A percentile compares a stretch with the other conserved stretches of the same genome.
Conservation (phyloP, 2,888 invertebrate genomes). For the Tenthredo distinguenda region DNA sequence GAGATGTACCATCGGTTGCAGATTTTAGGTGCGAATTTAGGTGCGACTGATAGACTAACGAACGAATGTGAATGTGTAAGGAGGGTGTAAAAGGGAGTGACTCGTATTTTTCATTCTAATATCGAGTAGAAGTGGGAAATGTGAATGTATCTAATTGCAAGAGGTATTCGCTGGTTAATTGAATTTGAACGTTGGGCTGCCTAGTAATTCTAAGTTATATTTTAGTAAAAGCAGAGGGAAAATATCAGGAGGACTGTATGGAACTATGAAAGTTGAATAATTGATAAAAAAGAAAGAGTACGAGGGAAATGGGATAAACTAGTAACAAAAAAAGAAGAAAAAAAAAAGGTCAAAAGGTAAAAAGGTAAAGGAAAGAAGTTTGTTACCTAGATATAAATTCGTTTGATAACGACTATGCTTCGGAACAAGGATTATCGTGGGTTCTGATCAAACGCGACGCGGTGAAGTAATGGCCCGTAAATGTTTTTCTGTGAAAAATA, state of each 20-base stretch:
- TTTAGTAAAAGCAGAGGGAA: no score
- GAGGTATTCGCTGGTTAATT: background rate
- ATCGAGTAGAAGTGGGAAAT: background rate
- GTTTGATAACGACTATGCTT: slow-evolving; percentile 5
- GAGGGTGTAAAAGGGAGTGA: background rate
- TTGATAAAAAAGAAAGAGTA: background rate
- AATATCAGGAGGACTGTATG: no score
- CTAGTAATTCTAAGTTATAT: no score
- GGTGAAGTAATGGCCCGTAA: slow-evolving; percentile 43
- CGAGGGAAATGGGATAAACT: background rate
- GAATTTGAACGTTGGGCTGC: background rate
- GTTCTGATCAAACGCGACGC: slow-evolving; percentile 39
- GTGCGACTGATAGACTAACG: background rate
- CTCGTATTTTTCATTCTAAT: background rate
- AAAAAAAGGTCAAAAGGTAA: background rate
- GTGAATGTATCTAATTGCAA: background rate
- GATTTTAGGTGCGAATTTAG: no score
- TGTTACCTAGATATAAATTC: background rate
- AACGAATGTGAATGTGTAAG: background rate
- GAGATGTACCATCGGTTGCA: no score
- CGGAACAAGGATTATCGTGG: slow-evolving; percentile 20
- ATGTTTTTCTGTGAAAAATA: slow-evolving; percentile 40
- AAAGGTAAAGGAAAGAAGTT: background rate
- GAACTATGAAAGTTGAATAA: background rate
- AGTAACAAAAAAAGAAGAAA: background rate